Evolutionary conservation across 2,888 invertebrate genomes (phyloP).

Genomic region (Drosophila meridionalis): DNA sequence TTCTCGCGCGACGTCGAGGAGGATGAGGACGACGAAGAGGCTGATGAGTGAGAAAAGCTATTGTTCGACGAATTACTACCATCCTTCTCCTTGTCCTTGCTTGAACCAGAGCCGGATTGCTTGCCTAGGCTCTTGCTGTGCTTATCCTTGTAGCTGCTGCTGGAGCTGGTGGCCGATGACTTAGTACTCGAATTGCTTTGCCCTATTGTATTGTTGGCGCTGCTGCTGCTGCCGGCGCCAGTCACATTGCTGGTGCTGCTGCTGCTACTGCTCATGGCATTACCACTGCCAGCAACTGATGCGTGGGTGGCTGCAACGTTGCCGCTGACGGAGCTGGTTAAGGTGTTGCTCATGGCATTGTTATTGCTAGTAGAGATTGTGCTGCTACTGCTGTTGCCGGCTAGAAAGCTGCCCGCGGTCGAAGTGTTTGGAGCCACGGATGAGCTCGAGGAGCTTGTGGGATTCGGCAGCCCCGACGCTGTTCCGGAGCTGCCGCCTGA

Average conservation of each 20-base stretch:
- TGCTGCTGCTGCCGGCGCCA: slow-evolving; percentile 14
- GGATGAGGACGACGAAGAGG: slow-evolving; percentile 79
- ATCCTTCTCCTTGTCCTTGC: slow-evolving; percentile 83
- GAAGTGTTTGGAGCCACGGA: slow-evolving; percentile 36
- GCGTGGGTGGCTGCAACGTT: slow-evolving; percentile 43
- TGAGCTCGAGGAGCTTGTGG: slow-evolving; percentile 46
- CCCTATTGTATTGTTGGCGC: slow-evolving; percentile 22
- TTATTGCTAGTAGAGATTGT: slow-evolving; percentile 27
- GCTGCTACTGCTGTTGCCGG: slow-evolving; percentile 40
- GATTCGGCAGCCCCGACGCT: slow-evolving; percentile 38
- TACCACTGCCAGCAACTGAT: slow-evolving; percentile 37
- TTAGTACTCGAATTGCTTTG: slow-evolving; percentile 41
- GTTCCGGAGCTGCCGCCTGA: slow-evolving; percentile 41
- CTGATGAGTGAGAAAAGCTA: slow-evolving; percentile 61
- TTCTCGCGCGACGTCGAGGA: slow-evolving; percentile 84
- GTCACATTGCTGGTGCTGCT: slow-evolving; percentile 11
- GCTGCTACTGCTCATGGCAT: slow-evolving; percentile 9
- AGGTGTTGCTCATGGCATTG: slow-evolving; percentile 30
- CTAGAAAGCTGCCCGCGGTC: slow-evolving; percentile 37
- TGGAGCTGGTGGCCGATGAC: slow-evolving; percentile 48
- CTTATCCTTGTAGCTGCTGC: slow-evolving; percentile 84
- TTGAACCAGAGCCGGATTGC: slow-evolving; percentile 78
- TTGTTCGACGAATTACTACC: slow-evolving; percentile 55
- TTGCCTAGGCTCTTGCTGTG: slow-evolving; percentile 84
- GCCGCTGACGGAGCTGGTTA: slow-evolving; percentile 48